phyloP scores from a whole-genome alignment of 2,113 vertebrate species.

The Speoplatyrhinus poulsoni region DNA sequence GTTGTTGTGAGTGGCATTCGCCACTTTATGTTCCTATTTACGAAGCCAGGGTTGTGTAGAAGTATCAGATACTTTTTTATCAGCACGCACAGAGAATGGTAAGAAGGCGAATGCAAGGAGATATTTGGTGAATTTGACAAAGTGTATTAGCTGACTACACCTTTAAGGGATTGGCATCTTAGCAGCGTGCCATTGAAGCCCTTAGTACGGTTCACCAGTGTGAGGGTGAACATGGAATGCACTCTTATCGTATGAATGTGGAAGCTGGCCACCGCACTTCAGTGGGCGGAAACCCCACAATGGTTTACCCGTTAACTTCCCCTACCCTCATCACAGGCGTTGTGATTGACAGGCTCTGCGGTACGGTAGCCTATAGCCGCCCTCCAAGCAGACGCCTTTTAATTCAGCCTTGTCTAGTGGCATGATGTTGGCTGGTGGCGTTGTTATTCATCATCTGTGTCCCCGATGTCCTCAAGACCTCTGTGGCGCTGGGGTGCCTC shows the following conservation, averaged over 20 bases:
- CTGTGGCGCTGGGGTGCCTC: conserved; percentile 35
- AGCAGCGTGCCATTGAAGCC: no score
- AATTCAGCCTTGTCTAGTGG: conserved; percentile 47
- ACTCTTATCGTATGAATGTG: conserved; percentile 10
- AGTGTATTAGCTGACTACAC: no score
- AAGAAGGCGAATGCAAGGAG: no score
- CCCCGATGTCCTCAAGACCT: conserved; percentile 20
- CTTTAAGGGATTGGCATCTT: no score
- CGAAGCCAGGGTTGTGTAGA: no score
- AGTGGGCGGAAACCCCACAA: conserved; percentile 40
- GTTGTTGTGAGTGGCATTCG: no score
- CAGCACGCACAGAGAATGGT: no score
- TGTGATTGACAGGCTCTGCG: conserved; percentile 38
- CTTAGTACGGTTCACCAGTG: not conserved
- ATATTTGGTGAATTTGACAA: no score
- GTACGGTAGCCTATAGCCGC: conserved; percentile 20
- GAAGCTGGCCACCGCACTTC: conserved; percentile 23
- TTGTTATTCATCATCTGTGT: conserved; percentile 54
- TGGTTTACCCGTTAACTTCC: conserved; percentile 49
- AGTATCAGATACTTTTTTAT: no score
- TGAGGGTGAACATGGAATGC: conserved; percentile 38
- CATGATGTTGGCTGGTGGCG: conserved; percentile 18
- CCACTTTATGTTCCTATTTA: no score
- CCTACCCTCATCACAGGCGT: conserved; percentile 48
- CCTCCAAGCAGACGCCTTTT: conserved; percentile 47